Evolutionary conservation across 2,113 vertebrate genomes (phyloP), one percentile per base, ranked within the genome.

Genomic region (Thymallus thymallus): DNA sequence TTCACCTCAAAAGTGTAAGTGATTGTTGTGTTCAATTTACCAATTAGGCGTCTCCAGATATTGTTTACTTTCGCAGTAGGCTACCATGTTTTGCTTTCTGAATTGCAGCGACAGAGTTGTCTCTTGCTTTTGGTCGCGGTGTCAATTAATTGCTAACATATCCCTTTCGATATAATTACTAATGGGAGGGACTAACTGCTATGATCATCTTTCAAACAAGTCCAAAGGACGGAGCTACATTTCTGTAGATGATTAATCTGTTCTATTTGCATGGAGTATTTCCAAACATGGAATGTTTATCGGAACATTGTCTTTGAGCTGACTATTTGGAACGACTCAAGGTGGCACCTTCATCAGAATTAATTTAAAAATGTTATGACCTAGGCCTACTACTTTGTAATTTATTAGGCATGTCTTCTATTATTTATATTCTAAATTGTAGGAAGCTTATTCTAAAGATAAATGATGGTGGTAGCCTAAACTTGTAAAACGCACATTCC

Each of bases 111-210:
- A n/a, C 73, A 3, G 66, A 76, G 56, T 72, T 70, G 51, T 64
- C 29, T 70, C 2, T 55, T 48, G 14, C 18, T 71, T 45, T 61
- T 35, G n/a, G n/a, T 26, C 4, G 13, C 35, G 9, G 35, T 7
- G 5, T 13, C 3, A 24, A 41, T 22, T 64, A 3, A 16, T 29
- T 30, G 56, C 10, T 51, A 68, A 63, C 66, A 29, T 35, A 64
- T 69, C 9, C 9, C 71, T 78, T 48, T 87, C 88, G 88, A 87
- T 82, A 85, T 85, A 89, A 88, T 90, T 78, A 71, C 84, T 89
- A 70, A 89, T 87, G 75, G 69, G 71, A 1, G 76, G 81, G 73
- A 64, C 1, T 51, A 1, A 4, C 30, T 41, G 35, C 9, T 41
- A 10, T 26, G 46, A 23, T 70, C 48, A 16, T 55, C 68, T 70